phyloP scores from a whole-genome alignment of 2,113 vertebrate genomes.

The Erythrolamprus reginae region DNA sequence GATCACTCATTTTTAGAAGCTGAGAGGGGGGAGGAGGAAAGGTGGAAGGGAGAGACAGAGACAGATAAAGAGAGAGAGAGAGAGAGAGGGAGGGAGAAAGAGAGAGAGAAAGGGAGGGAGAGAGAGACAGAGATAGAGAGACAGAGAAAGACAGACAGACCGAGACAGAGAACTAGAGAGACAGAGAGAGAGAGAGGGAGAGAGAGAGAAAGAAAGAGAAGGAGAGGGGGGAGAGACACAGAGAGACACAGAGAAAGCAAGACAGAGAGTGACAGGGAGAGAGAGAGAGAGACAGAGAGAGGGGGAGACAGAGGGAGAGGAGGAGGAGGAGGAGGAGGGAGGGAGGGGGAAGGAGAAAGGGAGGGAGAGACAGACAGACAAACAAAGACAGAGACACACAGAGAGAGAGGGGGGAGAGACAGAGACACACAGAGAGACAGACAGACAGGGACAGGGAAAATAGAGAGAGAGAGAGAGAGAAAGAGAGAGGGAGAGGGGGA shows the following conservation, averaged over 20 bases:
- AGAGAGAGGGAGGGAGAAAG: background rate
- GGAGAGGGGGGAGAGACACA: too few species aligned
- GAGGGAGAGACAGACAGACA: too few species aligned
- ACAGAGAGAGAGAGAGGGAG: background rate
- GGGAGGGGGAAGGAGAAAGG: background rate
- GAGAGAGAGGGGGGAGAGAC: too few species aligned
- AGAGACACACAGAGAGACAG: accelerated
- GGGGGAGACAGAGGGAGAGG: constrained; percentile 25
- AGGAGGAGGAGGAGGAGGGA: too few species aligned
- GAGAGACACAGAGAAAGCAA: too few species aligned
- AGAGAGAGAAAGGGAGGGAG: background rate
- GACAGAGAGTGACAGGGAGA: background rate
- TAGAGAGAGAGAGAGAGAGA: too few species aligned
- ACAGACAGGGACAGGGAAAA: background rate
- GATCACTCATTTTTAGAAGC: constrained; percentile 68
- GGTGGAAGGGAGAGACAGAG: background rate
- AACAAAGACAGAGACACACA: background rate
- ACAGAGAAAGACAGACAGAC: too few species aligned
- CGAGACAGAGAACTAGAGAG: too few species aligned
- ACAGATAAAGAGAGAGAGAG: background rate
- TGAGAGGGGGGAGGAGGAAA: too few species aligned
- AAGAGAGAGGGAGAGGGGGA: too few species aligned
- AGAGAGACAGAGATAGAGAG: accelerated
- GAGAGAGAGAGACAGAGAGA: accelerated
- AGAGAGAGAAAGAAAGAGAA: background rate